A percentile compares a stretch with the other conserved stretches of the same genome.
phyloP scores from a whole-genome alignment of 1,140 invertebrate genomes.

The Caerostris extrusa region DNA sequence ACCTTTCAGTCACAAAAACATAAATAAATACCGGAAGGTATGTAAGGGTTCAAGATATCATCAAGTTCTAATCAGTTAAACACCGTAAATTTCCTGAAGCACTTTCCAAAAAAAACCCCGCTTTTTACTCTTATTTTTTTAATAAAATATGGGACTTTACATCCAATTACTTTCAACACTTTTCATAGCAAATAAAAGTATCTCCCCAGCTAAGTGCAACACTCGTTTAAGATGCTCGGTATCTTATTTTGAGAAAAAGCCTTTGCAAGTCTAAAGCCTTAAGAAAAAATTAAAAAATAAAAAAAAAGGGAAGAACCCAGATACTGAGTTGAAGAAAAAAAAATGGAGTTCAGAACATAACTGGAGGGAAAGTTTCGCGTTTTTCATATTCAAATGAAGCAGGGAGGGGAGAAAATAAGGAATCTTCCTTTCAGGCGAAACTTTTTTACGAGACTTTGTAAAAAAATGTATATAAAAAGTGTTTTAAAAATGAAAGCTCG shows the following conservation, averaged over 20 bases:
- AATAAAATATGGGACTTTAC: background rate
- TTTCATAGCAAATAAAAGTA: background rate
- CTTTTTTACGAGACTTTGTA: conserved; percentile 1
- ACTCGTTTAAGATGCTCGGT: background rate
- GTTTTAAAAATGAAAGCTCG: background rate
- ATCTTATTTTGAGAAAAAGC: background rate
- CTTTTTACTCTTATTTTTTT: no score
- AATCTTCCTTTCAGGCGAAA: background rate
- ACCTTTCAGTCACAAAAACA: no score
- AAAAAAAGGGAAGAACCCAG: background rate
- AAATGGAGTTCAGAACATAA: background rate
- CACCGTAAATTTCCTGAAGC: no score
- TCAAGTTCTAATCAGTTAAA: background rate
- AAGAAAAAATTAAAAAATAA: background rate
- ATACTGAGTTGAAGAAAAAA: background rate
- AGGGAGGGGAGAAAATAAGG: background rate
- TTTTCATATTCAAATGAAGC: conserved; percentile 47
- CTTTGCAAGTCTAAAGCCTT: background rate
- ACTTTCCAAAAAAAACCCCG: no score
- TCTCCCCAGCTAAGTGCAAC: background rate
- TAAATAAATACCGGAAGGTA: no score
- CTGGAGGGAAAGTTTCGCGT: background rate
- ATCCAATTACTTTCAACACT: conserved; percentile 23
- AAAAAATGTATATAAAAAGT: conserved; percentile 1
- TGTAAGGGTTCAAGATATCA: background rate